Conservation (phyloP, 1,140 invertebrate species). For the Meloidogyne exigua region DNA sequence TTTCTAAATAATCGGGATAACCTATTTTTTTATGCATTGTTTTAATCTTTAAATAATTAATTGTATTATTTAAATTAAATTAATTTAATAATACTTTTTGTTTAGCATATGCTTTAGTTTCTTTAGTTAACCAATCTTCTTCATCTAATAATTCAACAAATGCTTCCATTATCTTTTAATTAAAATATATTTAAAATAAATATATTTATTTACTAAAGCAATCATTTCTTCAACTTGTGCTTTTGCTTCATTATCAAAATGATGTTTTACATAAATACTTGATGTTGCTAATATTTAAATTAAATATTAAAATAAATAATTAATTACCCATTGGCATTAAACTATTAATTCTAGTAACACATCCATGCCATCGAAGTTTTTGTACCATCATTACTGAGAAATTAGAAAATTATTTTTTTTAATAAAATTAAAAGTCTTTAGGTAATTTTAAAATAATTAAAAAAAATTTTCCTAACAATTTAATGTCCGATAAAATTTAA, state of each 20-base stretch:
- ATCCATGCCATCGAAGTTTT: slow-evolving; percentile 62
- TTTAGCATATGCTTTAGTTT: slow-evolving; percentile 80
- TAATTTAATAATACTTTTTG: slow-evolving; percentile 65
- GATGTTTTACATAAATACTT: slow-evolving; percentile 61
- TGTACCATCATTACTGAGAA: slow-evolving; percentile 63
- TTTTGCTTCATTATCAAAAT: slow-evolving; percentile 63
- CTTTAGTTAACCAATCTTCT: slow-evolving; percentile 86
- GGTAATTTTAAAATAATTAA: too few relatives aligned
- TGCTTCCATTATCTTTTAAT: slow-evolving; percentile 77
- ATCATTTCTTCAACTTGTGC: slow-evolving; percentile 71
- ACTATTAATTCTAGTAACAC: slow-evolving; percentile 61
- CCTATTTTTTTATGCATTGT: slow-evolving; percentile 67
- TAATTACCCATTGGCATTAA: slow-evolving; percentile 25
- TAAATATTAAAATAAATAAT: slow-evolving; percentile 6
- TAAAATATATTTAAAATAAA: slow-evolving; percentile 73
- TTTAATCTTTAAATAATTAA: slow-evolving; percentile 61
- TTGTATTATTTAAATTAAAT: slow-evolving; percentile 31
- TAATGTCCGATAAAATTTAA: slow-evolving; percentile 62
- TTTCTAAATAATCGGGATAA: slow-evolving; percentile 67
- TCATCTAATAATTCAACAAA: slow-evolving; percentile 81
- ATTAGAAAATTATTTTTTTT: neutral
- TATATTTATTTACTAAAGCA: slow-evolving; percentile 70
- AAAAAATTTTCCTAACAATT: slow-evolving; percentile 52
- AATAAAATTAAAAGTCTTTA: neutral
- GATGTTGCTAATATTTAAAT: slow-evolving; percentile 48